These are phyloP conservation scores for Lamprologus speciosus DNA, from an alignment of 2,113 vertebrate genomes.

Conservation along the genomic window DNA sequence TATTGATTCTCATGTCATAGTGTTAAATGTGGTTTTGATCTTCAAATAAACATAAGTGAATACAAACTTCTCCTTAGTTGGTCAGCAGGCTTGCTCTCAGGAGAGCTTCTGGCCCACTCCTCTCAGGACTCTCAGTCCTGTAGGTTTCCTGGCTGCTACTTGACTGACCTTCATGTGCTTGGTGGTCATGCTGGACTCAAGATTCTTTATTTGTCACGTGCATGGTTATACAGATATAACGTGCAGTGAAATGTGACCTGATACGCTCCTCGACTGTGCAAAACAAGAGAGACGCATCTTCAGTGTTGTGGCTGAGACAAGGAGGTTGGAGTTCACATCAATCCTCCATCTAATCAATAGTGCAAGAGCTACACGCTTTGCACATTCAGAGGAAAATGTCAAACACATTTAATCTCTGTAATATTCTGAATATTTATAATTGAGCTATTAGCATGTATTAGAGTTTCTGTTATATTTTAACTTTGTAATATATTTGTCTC, in stretches of 20 bases:
- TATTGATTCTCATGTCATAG: accelerated
- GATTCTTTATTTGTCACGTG: background rate
- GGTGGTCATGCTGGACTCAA: background rate
- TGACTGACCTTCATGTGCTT: background rate
- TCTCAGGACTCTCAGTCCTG: background rate
- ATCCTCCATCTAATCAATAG: accelerated
- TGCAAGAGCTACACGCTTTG: accelerated
- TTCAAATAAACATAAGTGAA: accelerated
- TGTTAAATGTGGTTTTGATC: accelerated
- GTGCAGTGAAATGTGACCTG: background rate
- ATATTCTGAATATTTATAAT: background rate
- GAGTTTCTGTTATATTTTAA: background rate
- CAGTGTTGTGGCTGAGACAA: background rate
- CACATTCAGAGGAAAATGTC: background rate
- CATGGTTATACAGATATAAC: accelerated
- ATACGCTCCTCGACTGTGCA: accelerated
- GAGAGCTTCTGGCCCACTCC: background rate
- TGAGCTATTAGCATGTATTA: accelerated
- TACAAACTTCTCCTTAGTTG: background rate
- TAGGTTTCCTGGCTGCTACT: background rate
- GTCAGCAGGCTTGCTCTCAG: background rate
- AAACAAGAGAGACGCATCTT: accelerated
- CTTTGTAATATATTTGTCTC: background rate
- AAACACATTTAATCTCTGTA: background rate
- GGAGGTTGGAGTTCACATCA: background rate